phyloP scores from a whole-genome alignment of 2,113 vertebrate genomes.

The Xiphorhynchus elegans region DNA sequence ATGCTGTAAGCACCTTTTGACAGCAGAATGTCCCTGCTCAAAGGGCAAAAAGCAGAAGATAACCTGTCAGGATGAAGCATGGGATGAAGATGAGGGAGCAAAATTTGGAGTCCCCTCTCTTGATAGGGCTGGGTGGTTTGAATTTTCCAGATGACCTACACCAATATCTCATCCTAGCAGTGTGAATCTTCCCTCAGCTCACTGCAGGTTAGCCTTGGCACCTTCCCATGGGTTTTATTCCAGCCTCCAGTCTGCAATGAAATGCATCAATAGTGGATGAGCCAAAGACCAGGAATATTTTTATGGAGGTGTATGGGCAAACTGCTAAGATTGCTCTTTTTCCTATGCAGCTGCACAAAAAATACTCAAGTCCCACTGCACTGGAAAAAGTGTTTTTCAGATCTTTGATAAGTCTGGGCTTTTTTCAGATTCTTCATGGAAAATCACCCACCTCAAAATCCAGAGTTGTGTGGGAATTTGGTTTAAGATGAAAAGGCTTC shows the following conservation, averaged over 20 bases:
- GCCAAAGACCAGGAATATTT: background rate
- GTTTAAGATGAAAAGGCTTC: background rate
- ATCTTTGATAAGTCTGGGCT: background rate
- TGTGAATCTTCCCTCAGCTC: background rate
- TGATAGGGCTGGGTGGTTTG: accelerated
- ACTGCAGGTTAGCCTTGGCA: background rate
- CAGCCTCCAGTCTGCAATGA: background rate
- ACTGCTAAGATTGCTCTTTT: background rate
- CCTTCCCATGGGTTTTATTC: background rate
- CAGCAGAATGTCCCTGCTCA: background rate
- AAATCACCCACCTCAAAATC: background rate
- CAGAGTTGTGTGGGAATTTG: background rate
- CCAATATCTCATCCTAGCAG: background rate
- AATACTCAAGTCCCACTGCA: background rate
- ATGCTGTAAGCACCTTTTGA: background rate
- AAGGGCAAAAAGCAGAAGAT: background rate
- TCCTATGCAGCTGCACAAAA: background rate
- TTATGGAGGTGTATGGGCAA: background rate
- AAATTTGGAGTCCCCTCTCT: background rate
- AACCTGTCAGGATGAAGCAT: background rate
- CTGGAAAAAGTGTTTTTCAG: background rate
- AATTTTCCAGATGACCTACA: background rate
- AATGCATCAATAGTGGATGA: background rate
- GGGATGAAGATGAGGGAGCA: background rate
- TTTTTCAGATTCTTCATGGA: background rate